Evolutionary conservation across 64 coral and sea anemone genomes (phyloP), one percentile per base, ranked within the genome.

Genomic region (Platygyra sinensis): DNA sequence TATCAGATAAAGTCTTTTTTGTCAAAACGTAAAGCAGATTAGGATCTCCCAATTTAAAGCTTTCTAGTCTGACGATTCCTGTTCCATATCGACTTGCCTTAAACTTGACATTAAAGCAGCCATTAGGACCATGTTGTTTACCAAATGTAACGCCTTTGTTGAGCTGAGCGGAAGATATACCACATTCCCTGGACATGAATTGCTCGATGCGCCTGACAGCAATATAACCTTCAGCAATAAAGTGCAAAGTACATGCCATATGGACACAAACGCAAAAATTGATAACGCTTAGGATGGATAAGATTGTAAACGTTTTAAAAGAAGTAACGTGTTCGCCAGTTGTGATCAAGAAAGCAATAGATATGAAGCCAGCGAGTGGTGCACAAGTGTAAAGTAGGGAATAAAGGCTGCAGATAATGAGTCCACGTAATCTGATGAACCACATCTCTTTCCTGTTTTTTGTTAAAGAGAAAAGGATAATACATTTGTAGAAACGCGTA

Each of bases 251-350:
- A 42, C 32, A 51, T 9, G 16, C 33, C 42, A 77, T 49, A 2
- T 1, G 12, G 9, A 52, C 8, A 25, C 30, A 42, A 9, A 77
- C 19, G 20, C 30, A 77, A 42, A 77, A 77, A 50, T 77, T 77
- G 8, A 77, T 77, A 49, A 77, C 74, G 22, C 25, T 49, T 1
- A 77, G 20, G 74, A 19, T 50, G 4, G 74, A 77, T 49, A 77
- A 8, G 39, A 77, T 77, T 38, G 74, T 77, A 77, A 77, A 77
- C 39, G 32, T 77, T 46, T 52, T 50, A n/a, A 77, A 52, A 19
- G 74, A 14, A 77, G 74, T 77, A 12, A 77, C 32, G 9, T 49
- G 36, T 77, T 77, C 74, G 10, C 74, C 74, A 46, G 32, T 42
- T 49, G 0, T 30, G 17, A 77, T 77, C 74, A 77, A 50, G 18